phyloP scores from a whole-genome alignment of 2,113 vertebrate genomes.

The Oncorhynchus gorbuscha region DNA sequence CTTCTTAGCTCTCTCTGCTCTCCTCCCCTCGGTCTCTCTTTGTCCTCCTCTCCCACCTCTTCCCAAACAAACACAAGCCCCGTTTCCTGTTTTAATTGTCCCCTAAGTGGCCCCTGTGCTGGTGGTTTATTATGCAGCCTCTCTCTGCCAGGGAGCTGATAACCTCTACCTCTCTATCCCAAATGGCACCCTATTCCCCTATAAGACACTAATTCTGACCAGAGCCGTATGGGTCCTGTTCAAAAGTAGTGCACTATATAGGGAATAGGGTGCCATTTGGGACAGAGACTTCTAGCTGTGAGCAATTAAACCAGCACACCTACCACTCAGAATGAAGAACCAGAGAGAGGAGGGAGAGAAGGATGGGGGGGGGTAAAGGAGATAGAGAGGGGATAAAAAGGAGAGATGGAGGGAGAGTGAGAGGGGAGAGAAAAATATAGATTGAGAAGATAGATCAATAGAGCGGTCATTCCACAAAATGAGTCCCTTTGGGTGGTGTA shows the following conservation, averaged over 20 bases:
- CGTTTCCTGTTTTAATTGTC: constrained; percentile 57
- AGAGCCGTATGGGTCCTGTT: neutral
- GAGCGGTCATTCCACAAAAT: too few relatives aligned
- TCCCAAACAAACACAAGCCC: constrained; percentile 30
- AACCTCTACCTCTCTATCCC: constrained; percentile 50
- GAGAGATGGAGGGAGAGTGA: constrained; percentile 21
- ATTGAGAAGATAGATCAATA: neutral
- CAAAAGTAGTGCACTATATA: neutral
- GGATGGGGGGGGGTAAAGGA: neutral
- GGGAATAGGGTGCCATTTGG: neutral
- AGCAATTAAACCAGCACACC: constrained; percentile 65
- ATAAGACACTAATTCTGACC: neutral
- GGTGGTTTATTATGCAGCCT: constrained; percentile 62
- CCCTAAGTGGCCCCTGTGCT: constrained; percentile 45
- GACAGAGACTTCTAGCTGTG: constrained; percentile 15
- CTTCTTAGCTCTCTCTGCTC: constrained; percentile 33
- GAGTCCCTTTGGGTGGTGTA: too few relatives aligned
- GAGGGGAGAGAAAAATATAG: constrained; percentile 10
- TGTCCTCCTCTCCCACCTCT: neutral
- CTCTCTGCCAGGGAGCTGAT: constrained; percentile 58
- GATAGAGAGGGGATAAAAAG: constrained; percentile 6
- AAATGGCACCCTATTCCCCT: neutral
- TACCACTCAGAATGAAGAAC: constrained; percentile 38
- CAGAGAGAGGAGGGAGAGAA: neutral
- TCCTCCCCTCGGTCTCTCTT: constrained; percentile 15